Evolutionary conservation across 1,140 invertebrate species (phyloP).

Genomic region (Augochlora pura): DNA sequence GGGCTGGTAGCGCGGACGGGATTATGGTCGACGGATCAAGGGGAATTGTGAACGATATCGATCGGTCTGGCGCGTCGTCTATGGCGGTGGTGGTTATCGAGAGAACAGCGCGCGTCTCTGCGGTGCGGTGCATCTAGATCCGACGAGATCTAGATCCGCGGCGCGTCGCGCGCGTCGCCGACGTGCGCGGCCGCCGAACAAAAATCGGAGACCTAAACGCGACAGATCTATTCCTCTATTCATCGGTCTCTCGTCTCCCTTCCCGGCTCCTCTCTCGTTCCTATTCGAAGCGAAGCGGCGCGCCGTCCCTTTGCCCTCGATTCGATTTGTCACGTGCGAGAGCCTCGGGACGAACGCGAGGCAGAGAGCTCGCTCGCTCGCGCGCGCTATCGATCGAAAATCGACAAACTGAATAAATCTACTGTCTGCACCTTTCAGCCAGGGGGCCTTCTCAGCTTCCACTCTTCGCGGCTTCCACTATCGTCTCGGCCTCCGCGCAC

Average conservation of each 20-base stretch:
- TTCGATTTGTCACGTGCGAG: constrained; percentile 42
- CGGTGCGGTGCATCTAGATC: constrained; percentile 25
- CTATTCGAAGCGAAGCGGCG: neutral
- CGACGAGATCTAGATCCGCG: constrained; percentile 29
- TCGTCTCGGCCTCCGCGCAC: too few species aligned
- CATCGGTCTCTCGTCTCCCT: constrained; percentile 25
- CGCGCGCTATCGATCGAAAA: constrained; percentile 18
- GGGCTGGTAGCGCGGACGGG: too few species aligned
- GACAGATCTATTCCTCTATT: constrained; percentile 49
- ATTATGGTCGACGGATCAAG: too few species aligned
- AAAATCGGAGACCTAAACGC: constrained; percentile 29
- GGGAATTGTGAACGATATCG: constrained; percentile 15
- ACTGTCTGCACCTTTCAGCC: constrained; percentile 3
- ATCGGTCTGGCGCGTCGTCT: constrained; percentile 12
- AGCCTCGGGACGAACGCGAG: constrained; percentile 2
- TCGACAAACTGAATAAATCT: constrained; percentile 36
- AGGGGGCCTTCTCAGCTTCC: too few species aligned
- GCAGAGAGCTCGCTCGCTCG: too few species aligned
- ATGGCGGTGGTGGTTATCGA: constrained; percentile 16
- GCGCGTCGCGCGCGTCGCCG: neutral
- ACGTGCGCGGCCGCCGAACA: neutral
- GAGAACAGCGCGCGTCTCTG: neutral
- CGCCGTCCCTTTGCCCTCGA: constrained; percentile 35
- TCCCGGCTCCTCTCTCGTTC: too few species aligned
- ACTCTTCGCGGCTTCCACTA: too few species aligned